These are phyloP conservation scores for Okapia johnstoni DNA, from an alignment of 2,113 vertebrate species.

Conservation along the genomic window DNA sequence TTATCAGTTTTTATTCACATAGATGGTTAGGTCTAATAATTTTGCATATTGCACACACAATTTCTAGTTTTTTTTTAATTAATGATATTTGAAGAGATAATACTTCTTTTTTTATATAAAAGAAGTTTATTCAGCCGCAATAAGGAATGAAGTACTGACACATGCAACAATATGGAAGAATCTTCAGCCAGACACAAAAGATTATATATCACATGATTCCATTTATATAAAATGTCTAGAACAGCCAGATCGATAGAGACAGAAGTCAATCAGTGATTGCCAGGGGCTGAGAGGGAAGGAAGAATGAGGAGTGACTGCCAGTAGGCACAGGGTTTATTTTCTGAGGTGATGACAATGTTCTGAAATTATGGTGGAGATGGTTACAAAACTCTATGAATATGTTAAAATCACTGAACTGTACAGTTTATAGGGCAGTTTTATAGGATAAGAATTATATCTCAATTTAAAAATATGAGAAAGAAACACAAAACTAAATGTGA, in stretches of 20 bases:
- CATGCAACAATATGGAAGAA: not conserved
- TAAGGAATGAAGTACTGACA: not conserved
- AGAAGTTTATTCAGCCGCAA: not conserved
- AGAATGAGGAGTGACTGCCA: not conserved
- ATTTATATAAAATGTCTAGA: not conserved
- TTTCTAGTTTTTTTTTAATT: not conserved
- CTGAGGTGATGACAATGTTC: not conserved
- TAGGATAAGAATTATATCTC: not conserved
- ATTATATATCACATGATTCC: not conserved
- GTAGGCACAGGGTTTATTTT: not conserved
- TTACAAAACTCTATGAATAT: not conserved
- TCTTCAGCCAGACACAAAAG: not conserved
- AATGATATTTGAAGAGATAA: not conserved
- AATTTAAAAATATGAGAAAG: not conserved
- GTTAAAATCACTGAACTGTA: fast-evolving
- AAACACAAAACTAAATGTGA: not conserved
- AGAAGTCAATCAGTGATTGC: not conserved
- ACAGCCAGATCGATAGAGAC: not conserved
- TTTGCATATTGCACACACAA: not conserved
- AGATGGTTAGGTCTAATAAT: not conserved
- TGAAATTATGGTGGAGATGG: not conserved
- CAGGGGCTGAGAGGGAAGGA: not conserved
- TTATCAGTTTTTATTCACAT: not conserved
- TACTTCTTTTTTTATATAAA: not conserved
- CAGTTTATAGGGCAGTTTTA: not conserved